phyloP scores from a whole-genome alignment of 2,113 vertebrate genomes.

The Epinephelus fuscoguttatus region DNA sequence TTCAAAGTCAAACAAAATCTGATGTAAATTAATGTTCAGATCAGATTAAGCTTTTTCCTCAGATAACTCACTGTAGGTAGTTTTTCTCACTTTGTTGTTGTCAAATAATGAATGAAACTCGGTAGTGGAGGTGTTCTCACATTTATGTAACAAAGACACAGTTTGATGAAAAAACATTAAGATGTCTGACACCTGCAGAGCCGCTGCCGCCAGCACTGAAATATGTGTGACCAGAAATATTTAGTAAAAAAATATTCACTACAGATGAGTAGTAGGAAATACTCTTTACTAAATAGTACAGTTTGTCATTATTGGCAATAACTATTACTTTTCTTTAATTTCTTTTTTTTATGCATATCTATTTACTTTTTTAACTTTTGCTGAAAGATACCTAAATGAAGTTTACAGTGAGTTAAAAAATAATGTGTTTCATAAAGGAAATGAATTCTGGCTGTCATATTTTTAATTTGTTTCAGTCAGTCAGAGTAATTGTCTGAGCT shows the following conservation, averaged over 20 bases:
- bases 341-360: not conserved
- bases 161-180: slow-evolving; percentile 1
- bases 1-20: slow-evolving; percentile 57
- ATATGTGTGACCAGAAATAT: not conserved
- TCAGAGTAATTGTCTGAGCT: not conserved
- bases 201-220: not conserved
- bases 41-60: slow-evolving; percentile 4
- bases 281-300: not conserved
- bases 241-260: not conserved
- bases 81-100: slow-evolving; percentile 15
- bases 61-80: not conserved
- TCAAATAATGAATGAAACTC: slow-evolving; percentile 21
- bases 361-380: not conserved
- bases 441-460: not conserved
- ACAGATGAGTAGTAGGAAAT: not conserved
- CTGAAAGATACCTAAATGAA: not conserved
- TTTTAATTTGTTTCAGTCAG: not conserved
- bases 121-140: not conserved
- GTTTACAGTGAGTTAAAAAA: not conserved
- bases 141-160: not conserved
- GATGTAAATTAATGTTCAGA: slow-evolving; percentile 30
- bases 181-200: not conserved
- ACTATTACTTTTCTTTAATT: not conserved
- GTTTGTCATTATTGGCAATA: not conserved
- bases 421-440: not conserved